Evolutionary conservation across 2,888 invertebrate genomes (phyloP), one percentile per base, ranked within the genome.

Genomic region (Mactromeris polynyma): DNA sequence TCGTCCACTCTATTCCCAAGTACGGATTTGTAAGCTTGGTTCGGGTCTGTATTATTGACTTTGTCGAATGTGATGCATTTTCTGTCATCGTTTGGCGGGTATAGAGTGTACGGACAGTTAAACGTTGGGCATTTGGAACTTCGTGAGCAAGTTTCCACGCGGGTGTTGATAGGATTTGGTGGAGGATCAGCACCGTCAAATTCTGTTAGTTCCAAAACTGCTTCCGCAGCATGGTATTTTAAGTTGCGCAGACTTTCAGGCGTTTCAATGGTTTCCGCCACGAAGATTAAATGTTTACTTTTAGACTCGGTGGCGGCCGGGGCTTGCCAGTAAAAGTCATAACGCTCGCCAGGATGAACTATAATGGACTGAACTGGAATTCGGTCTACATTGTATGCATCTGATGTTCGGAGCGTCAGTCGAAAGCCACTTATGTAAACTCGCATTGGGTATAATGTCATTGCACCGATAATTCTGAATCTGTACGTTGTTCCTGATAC

Each of bases 261-360:
- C 2, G 83, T 58, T 83, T 94, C 94, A 7, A 94, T 81, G 0
- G 92, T 93, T 83, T 92, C 88, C 17, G 93, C 94, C 14, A 94
- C 87, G 3, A 95, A 77, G 89, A 93, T 91, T 80, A 93, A 93
- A n/a, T 92, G 86, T 21, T 86, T 86, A 19, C 1, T 38, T 4
- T 73, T 58, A n/a, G 93, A 89, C 14, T 69, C 79, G 19, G 26
- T 19, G 1, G 33, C 4, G 1, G 31, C 73, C 14, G 81, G 78
- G 36, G 83, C 58, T 84, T 81, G 33, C 84, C 89, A 89, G 42
- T 80, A 82, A 69, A 95, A 93, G 82, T 95, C 95, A 31, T 91
- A 89, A 26, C 93, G 81, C 80, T 95, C 94, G 0, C 94, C 95
- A 1, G 93, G 90, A 51, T 91, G 90, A 36, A 94, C 87, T 3